Base-by-base conservation (phyloP, 1,140 invertebrate species). In the Notospermus geniculatus region DNA sequence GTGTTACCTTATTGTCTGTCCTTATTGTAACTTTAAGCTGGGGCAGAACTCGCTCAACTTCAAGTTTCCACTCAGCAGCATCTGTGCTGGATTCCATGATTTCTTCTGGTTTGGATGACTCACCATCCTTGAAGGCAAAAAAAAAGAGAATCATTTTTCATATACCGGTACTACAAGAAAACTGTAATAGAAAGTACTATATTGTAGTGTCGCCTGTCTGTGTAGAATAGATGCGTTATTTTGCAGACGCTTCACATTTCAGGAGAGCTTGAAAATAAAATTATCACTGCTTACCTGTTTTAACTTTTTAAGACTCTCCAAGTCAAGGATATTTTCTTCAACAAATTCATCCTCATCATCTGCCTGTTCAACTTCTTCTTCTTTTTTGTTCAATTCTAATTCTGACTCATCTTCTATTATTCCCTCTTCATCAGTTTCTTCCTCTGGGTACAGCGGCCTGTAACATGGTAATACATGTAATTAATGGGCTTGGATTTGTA, bases 11-110 rank as follows among this genome's bases (percentile, higher is more conserved):
- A 43, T 82, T 82, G 66, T 84, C 83, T 45, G 82, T 78, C 52
- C 80, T 87, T 60, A 95, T 87, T n/a, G 90, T 91, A 25, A 96
- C 86, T 84, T 93, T 91, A 13, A 97, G 83, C 67, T 91, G 89
- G 13, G 93, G 93, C 60, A 92, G 84, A 60, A 95, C 91, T 73
- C 91, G 84, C 81, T 97, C 93, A 22, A 97, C 82, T 83, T 97
- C 94, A 30, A 95, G 75, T 74, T 90, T 90, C 90, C 90, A 92
- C 65, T 88, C 87, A 67, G 88, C 86, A 4, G 78, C 76, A 68
- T 86, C 84, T 15, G 84, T 84, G 13, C 80, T 84, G 1, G 78
- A 86, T 79, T 83, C 86, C 80, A 82, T 81, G 57, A 86, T 84
- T 60, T 82, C 79, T 60, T 80, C 80, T n/a, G 76, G 80, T 66